Conservation (phyloP, 2,888 invertebrate genomes). For the Aphidius colemani region DNA sequence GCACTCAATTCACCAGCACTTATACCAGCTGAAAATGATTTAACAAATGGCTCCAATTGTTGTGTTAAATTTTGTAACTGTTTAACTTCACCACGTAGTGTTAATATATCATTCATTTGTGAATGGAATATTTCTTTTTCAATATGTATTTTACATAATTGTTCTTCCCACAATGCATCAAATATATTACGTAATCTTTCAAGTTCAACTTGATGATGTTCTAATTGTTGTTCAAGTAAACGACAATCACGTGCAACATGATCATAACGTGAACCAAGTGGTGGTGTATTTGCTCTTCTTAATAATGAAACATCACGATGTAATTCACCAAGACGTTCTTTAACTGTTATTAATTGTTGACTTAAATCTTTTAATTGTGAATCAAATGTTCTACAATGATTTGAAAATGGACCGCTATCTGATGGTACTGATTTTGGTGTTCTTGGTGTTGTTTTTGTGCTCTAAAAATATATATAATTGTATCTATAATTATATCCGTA, state of each 20-base stretch:
- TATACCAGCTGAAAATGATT: slow-evolving; percentile 61
- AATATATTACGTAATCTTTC: slow-evolving; percentile 67
- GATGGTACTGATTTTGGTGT: slow-evolving; percentile 21
- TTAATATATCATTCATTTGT: slow-evolving; percentile 70
- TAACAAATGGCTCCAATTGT: slow-evolving; percentile 71
- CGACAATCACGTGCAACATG: slow-evolving; percentile 66
- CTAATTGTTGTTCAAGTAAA: slow-evolving; percentile 66
- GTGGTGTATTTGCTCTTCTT: slow-evolving; percentile 63
- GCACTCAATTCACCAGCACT: slow-evolving; percentile 50
- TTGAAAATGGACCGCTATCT: slow-evolving; percentile 66
- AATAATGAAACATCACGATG: slow-evolving; percentile 73
- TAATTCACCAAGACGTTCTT: slow-evolving; percentile 70
- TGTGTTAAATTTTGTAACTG: slow-evolving; percentile 68
- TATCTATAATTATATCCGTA: too few species aligned
- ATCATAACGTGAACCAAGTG: slow-evolving; percentile 62
- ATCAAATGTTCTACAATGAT: slow-evolving; percentile 68
- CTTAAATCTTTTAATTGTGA: slow-evolving; percentile 66
- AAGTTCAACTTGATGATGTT: slow-evolving; percentile 67
- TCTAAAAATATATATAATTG: not conserved
- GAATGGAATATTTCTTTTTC: slow-evolving; percentile 72
- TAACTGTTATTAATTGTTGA: slow-evolving; percentile 66
- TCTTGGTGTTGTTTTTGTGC: slow-evolving; percentile 38
- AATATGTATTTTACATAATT: slow-evolving; percentile 70
- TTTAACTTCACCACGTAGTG: slow-evolving; percentile 69
- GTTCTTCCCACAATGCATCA: slow-evolving; percentile 74